Base-by-base conservation (phyloP, 2,113 vertebrate species). In the Procavia capensis region DNA sequence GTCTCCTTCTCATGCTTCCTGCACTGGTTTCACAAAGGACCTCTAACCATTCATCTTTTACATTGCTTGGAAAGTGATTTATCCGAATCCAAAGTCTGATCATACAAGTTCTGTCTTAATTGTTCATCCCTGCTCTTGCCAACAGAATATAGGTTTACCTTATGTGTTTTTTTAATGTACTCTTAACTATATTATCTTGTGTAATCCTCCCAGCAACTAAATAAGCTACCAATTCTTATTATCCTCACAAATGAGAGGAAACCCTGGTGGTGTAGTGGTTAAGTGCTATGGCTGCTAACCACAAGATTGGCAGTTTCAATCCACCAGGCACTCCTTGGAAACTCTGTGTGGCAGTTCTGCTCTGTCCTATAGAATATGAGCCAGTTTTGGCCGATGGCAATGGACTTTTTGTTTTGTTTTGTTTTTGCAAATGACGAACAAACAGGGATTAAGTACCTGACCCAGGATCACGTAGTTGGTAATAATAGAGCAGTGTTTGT, bases 381-480 rank as follows among this genome's bases (percentile, higher is more conserved):
- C n/a, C n/a, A n/a, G n/a, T n/a, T n/a, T n/a, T n/a, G n/a, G n/a
- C n/a, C n/a, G n/a, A n/a, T n/a, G n/a, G n/a, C n/a, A n/a, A n/a
- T n/a, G n/a, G n/a, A n/a, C n/a, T n/a, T n/a, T n/a, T n/a, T n/a
- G n/a, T n/a, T n/a, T n/a, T n/a, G n/a, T n/a, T n/a, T n/a, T n/a
- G n/a, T n/a, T n/a, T n/a, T 88, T 95, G 80, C 75, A 91, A 74
- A 92, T 27, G 54, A 83, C 59, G 74, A 61, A 84, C 36, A 88
- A 39, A 43, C 79, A 85, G 41, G 36, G 78, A n/a, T 85, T 85
- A 57, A 76, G 54, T 93, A 24, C 27, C 50, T 93, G 57, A 41
- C 57, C 57, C 57, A 59, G 1, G 36, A 19, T 95, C 50, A 63
- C 17, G 4, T 50, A 76, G 29, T 16, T 43, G 64, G 43, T 81